These are phyloP conservation scores for Drosophila equinoxialis DNA, from an alignment of 1,140 invertebrate genomes.

Conservation along the genomic window DNA sequence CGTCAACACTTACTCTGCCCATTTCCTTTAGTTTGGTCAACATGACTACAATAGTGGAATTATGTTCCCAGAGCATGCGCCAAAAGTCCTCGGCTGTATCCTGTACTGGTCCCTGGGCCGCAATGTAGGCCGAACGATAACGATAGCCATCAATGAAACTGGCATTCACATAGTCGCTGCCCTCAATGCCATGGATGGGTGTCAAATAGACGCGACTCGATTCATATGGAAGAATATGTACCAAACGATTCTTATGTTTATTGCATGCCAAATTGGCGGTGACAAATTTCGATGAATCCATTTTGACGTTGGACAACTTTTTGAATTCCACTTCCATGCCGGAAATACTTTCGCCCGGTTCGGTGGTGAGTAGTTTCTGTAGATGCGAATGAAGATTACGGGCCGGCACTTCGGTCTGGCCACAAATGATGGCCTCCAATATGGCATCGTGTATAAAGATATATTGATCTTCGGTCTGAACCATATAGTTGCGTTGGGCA, in stretches of 20 bases:
- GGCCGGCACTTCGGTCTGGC: conserved; percentile 96
- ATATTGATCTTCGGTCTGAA: conserved; percentile 99
- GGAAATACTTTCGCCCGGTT: conserved; percentile 93
- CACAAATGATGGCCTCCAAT: conserved; percentile 97
- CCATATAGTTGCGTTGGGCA: conserved; percentile 98
- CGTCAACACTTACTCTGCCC: conserved; percentile 90
- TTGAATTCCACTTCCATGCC: conserved; percentile 99
- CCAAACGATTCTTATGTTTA: conserved; percentile 98
- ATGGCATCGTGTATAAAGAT: conserved; percentile 99
- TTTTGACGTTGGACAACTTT: conserved; percentile 97
- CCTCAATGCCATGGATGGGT: conserved; percentile 95
- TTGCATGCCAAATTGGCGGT: conserved; percentile 98
- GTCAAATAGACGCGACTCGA: conserved; percentile 96
- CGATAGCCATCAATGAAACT: conserved; percentile 98
- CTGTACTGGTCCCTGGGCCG: conserved; percentile 97
- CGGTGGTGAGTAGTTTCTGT: conserved; percentile 93
- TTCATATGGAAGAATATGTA: conserved; percentile 99
- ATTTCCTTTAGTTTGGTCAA: conserved; percentile 98
- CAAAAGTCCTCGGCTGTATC: conserved; percentile 99
- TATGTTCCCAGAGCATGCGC: conserved; percentile 99
- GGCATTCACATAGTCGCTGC: conserved; percentile 99
- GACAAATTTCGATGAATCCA: conserved; percentile 96
- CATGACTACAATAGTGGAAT: conserved; percentile 99
- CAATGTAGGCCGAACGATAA: conserved; percentile 97
- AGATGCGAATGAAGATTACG: conserved; percentile 96